Evolutionary conservation across 1,140 invertebrate genomes (phyloP).

Genomic region (Polypedilum vanderplanki): DNA sequence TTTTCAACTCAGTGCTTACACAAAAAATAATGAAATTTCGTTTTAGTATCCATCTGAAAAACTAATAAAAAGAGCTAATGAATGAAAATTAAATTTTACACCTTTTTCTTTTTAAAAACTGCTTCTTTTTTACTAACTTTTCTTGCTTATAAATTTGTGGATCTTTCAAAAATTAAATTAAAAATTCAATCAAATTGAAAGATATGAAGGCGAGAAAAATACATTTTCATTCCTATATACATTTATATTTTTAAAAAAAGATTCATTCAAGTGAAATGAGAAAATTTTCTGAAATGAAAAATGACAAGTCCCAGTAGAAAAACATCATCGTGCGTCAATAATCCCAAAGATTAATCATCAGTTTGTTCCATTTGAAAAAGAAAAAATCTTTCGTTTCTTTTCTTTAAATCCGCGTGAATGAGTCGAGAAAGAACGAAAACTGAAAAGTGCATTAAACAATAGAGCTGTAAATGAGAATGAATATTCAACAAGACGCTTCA

Average conservation of each 20-base stretch:
- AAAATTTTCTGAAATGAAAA: background rate
- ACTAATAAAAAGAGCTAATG: conserved; percentile 2
- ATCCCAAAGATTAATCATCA: conserved; percentile 5
- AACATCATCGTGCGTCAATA: background rate
- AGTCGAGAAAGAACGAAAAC: background rate
- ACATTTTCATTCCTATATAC: background rate
- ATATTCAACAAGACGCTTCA: background rate
- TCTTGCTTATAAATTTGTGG: background rate
- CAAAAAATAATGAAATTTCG: background rate
- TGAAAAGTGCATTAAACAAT: conserved; percentile 9
- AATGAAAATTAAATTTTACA: conserved; percentile 20
- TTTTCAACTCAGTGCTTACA: background rate
- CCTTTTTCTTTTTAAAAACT: background rate
- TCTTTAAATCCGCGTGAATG: conserved; percentile 16
- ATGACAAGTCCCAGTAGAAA: background rate
- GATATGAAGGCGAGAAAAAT: background rate
- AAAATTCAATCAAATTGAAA: conserved; percentile 1
- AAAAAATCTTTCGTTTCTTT: background rate
- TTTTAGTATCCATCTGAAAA: conserved; percentile 5
- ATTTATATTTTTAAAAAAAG: background rate
- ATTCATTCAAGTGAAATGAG: background rate
- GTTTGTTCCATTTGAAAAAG: background rate
- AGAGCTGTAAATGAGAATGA: conserved; percentile 12
- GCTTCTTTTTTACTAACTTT: background rate
- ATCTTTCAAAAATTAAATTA: background rate